phyloP scores from a whole-genome alignment of 2,888 invertebrate genomes.

The Rotaria macrura region DNA sequence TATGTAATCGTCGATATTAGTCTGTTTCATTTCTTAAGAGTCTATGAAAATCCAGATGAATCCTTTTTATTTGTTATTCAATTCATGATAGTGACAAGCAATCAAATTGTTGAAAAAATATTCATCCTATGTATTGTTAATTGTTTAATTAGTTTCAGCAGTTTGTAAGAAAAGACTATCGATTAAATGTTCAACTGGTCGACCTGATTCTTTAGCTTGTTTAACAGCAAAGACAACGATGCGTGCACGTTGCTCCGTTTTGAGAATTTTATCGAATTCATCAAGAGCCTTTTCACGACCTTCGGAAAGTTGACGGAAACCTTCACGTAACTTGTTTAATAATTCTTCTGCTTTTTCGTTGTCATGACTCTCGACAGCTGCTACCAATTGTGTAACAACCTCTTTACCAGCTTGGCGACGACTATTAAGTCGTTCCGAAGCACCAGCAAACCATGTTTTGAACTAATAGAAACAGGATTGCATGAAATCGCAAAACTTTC shows the following conservation, averaged over 20 bases:
- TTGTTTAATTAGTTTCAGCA: background rate
- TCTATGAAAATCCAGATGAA: background rate
- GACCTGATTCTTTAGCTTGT: background rate
- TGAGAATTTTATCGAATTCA: background rate
- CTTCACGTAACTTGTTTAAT: slow-evolving; percentile 1
- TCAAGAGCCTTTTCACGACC: background rate
- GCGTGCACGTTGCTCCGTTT: background rate
- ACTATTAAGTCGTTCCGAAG: background rate
- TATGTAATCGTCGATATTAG: too few relatives aligned
- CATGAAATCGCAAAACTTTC: too few relatives aligned
- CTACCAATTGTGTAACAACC: background rate
- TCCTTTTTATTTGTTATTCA: background rate
- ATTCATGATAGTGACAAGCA: background rate
- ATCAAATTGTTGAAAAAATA: background rate
- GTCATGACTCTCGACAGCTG: background rate
- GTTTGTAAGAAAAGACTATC: background rate
- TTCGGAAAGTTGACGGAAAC: background rate
- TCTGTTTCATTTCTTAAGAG: too few relatives aligned
- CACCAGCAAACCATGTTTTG: background rate
- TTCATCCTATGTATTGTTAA: background rate
- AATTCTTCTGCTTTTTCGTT: background rate
- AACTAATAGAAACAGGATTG: background rate
- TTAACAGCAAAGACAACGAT: background rate
- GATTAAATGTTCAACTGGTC: background rate
- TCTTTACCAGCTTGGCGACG: background rate